phyloP scores from a whole-genome alignment of 2,113 vertebrate species.

The Nothoprocta pentlandii region DNA sequence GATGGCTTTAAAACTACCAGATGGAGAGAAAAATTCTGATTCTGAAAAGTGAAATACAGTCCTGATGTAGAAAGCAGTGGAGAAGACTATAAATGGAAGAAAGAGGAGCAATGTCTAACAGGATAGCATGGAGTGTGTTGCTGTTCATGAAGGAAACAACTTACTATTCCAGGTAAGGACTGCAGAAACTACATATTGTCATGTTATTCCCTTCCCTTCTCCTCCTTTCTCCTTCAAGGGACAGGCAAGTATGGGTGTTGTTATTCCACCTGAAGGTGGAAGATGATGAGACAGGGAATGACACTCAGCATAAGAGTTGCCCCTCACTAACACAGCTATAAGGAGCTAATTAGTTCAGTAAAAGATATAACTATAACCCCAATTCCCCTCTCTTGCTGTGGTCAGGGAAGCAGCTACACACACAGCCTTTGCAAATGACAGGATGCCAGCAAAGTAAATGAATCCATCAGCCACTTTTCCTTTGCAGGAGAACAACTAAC shows the following conservation, averaged over 20 bases:
- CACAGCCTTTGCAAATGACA: background rate
- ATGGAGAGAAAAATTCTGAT: background rate
- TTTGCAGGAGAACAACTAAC: background rate
- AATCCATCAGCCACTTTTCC: background rate
- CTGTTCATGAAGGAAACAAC: background rate
- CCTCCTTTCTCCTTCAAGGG: background rate
- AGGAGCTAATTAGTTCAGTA: background rate
- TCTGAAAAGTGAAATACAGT: background rate
- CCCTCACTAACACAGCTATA: background rate
- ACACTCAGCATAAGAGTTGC: background rate
- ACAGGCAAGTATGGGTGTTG: background rate
- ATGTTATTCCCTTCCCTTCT: background rate
- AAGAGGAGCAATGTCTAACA: background rate
- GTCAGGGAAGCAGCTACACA: background rate
- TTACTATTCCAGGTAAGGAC: background rate
- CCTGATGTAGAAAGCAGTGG: background rate
- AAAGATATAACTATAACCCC: background rate
- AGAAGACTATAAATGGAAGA: background rate
- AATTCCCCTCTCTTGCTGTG: background rate
- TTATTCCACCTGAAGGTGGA: background rate
- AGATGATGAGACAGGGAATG: background rate
- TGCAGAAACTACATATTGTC: background rate
- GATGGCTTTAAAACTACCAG: background rate
- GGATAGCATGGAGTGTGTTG: background rate
- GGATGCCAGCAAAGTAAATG: accelerated